Evolutionary conservation across 1,140 invertebrate species (phyloP).

Genomic region (Neodiprion pinetum): DNA sequence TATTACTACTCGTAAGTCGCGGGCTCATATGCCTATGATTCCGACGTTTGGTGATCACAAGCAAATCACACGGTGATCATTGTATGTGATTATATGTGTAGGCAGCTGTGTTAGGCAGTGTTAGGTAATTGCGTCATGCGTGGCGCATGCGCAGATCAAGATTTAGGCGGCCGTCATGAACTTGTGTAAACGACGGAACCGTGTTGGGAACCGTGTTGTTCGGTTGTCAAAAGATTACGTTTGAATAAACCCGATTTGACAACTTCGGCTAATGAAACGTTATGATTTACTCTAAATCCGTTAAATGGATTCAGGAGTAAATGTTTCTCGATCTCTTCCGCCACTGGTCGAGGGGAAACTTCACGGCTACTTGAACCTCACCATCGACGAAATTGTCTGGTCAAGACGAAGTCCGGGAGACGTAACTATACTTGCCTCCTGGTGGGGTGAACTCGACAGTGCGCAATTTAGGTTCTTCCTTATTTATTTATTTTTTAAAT

Average conservation of each 20-base stretch:
- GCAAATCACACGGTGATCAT: too few species aligned
- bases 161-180: too few species aligned
- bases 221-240: not conserved
- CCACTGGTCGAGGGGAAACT: slow-evolving; percentile 54
- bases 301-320: slow-evolving; percentile 47
- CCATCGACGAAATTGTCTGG: slow-evolving; percentile 54
- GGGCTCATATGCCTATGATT: too few species aligned
- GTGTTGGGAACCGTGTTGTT: not conserved
- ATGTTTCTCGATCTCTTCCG: slow-evolving; percentile 44
- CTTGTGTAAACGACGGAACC: too few species aligned
- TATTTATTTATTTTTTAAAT: slow-evolving; percentile 8
- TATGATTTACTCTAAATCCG: not conserved
- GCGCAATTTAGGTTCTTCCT: slow-evolving; percentile 48
- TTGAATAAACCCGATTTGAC: not conserved
- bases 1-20: too few species aligned
- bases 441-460: slow-evolving; percentile 55
- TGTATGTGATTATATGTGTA: too few species aligned
- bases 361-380: slow-evolving; percentile 49
- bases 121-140: too few species aligned
- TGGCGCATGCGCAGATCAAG: too few species aligned
- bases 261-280: not conserved
- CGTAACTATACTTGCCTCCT: slow-evolving; percentile 47
- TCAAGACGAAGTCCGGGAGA: slow-evolving; percentile 40
- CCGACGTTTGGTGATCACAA: too few species aligned
- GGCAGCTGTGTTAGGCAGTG: too few species aligned